phyloP scores from a whole-genome alignment of 2,888 invertebrate species.

The Theodoxus fluviatilis region DNA sequence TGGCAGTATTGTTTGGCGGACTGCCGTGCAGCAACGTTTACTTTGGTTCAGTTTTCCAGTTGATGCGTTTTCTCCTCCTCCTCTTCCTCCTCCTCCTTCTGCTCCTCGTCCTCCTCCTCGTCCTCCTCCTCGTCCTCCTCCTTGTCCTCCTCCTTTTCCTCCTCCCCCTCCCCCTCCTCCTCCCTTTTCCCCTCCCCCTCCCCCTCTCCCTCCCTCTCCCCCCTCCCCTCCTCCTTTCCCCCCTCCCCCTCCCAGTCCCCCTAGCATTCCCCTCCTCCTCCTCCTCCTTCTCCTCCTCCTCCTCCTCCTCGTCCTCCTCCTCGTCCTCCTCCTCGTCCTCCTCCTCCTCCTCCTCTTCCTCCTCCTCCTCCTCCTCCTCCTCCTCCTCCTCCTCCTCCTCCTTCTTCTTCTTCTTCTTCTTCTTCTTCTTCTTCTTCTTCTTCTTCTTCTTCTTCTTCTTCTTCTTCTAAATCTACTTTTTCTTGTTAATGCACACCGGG shows the following conservation, averaged over 20 bases:
- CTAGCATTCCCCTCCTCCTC: neutral
- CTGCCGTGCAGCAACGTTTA: too few species aligned
- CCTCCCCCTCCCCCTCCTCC: slow-evolving; percentile 9
- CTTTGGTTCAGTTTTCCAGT: too few species aligned
- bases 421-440: neutral
- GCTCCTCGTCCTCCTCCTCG: neutral
- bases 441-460: neutral
- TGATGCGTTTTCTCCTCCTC: neutral
- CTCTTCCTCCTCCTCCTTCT: neutral
- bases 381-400: neutral
- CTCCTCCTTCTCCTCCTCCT: neutral
- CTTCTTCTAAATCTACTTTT: neutral
- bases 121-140: neutral
- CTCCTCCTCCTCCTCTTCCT: neutral
- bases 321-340: neutral
- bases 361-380: neutral
- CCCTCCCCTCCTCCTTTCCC: neutral
- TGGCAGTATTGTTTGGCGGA: too few species aligned
- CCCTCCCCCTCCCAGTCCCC: neutral
- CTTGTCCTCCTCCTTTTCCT: neutral
- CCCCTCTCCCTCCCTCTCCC: neutral
- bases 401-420: neutral
- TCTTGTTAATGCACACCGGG: neutral
- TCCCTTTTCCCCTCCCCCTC: neutral
- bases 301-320: neutral